These are phyloP conservation scores for Drosophila sordidula DNA, from an alignment of 2,888 invertebrate genomes.

Conservation along the genomic window DNA sequence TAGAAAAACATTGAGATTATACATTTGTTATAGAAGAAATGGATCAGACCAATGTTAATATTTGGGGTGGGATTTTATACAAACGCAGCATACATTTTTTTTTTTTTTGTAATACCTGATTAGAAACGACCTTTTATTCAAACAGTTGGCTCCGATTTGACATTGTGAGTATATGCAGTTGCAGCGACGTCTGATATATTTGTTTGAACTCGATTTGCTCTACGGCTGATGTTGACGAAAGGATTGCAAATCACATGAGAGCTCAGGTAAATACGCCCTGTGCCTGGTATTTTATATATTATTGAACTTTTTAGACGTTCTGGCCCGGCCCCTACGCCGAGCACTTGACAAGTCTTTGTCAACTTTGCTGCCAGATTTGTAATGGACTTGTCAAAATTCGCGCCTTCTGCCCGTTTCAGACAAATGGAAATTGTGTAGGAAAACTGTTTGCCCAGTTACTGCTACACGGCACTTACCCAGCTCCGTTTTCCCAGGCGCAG, in stretches of 20 bases:
- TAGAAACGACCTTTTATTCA: no score
- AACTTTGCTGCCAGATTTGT: constrained; percentile 42
- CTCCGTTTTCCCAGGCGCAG: constrained; percentile 4
- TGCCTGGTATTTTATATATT: neutral
- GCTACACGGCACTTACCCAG: constrained; percentile 2
- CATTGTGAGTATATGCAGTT: no score
- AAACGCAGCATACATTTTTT: no score
- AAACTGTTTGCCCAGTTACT: constrained; percentile 7
- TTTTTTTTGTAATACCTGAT: no score
- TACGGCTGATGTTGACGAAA: no score
- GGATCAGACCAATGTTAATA: no score
- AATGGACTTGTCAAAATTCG: constrained; percentile 51
- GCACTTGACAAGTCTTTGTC: constrained; percentile 1
- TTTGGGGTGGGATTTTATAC: no score
- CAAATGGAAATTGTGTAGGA: constrained; percentile 34
- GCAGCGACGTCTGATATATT: no score
- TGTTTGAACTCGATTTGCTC: no score
- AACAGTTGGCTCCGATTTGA: no score
- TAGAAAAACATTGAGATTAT: no score
- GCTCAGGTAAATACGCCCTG: neutral
- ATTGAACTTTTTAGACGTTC: neutral
- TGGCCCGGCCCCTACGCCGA: neutral
- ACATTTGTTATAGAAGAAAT: no score
- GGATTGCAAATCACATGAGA: neutral
- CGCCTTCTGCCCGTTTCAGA: constrained; percentile 35